A percentile compares a stretch with the other conserved stretches of the same genome.
Conservation (phyloP, 2,888 invertebrate genomes). For the Apotomis capreana region DNA sequence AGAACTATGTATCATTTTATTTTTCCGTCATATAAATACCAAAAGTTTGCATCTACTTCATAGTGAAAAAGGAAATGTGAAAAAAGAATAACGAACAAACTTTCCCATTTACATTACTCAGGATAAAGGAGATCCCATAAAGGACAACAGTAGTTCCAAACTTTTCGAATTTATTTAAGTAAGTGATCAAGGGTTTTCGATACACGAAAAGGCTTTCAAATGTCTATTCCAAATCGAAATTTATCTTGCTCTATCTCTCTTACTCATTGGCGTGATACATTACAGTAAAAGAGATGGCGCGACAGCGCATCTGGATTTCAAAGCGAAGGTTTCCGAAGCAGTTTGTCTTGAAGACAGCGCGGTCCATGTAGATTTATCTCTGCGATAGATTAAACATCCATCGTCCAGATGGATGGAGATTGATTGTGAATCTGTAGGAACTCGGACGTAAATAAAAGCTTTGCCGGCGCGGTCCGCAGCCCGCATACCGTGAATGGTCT, state of each 20-base stretch:
- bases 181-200: constrained; percentile 29
- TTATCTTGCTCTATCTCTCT: constrained; percentile 15
- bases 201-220: constrained; percentile 25
- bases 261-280: constrained; percentile 1
- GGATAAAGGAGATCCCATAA: constrained; percentile 20
- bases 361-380: constrained; percentile 36
- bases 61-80: constrained; percentile 9
- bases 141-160: constrained; percentile 23
- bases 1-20: background rate
- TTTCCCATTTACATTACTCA: constrained; percentile 30
- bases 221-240: constrained; percentile 25
- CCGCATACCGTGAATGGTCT: background rate
- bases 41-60: constrained; percentile 16
- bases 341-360: constrained; percentile 29
- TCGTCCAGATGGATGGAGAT: constrained; percentile 39
- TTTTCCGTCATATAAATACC: background rate
- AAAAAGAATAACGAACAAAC: constrained; percentile 9
- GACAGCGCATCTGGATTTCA: background rate
- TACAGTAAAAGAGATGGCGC: constrained; percentile 15
- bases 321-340: constrained; percentile 3
- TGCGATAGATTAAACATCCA: constrained; percentile 37
- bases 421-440: constrained; percentile 29
- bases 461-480: background rate
- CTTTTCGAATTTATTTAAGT: constrained; percentile 32
- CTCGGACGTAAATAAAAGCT: constrained; percentile 27